Percentiles rank a stretch among this genome's conserved stretches.
These are phyloP conservation scores for Ageneiosus marmoratus DNA, from an alignment of 2,113 vertebrate genomes.

Conservation along the genomic window DNA sequence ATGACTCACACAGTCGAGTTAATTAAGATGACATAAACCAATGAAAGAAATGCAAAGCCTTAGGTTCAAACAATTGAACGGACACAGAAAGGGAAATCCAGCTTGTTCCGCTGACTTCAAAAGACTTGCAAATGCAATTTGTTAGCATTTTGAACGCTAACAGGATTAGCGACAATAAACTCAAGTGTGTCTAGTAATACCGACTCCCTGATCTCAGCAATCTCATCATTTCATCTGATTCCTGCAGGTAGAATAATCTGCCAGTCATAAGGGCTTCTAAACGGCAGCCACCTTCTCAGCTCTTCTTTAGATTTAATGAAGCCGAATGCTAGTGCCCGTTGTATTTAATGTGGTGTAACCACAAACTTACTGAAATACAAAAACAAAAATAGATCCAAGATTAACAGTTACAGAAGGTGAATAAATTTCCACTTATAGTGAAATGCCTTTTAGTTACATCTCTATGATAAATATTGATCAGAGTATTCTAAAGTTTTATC, in stretches of 20 bases:
- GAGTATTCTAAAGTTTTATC: background rate
- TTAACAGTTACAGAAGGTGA: background rate
- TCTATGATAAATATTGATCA: background rate
- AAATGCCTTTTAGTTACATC: background rate
- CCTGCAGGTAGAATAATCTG: background rate
- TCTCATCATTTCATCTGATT: conserved; percentile 6
- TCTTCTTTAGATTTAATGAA: background rate
- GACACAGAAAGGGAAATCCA: background rate
- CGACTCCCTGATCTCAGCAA: conserved; percentile 18
- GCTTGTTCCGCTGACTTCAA: background rate
- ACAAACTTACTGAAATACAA: background rate
- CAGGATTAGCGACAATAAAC: conserved; percentile 15
- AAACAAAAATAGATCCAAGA: too few relatives aligned
- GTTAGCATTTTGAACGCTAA: conserved; percentile 11
- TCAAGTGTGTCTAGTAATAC: conserved; percentile 13
- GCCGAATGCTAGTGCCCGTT: background rate
- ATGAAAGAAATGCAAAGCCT: too few relatives aligned
- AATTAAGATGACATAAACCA: background rate
- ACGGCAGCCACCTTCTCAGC: background rate
- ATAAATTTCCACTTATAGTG: background rate
- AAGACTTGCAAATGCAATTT: background rate
- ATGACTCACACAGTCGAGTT: background rate
- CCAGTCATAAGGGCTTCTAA: background rate
- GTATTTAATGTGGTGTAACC: background rate
- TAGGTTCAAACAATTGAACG: background rate